These are phyloP conservation scores for Dendrolimus punctatus DNA, from an alignment of 1,140 invertebrate species.

Conservation along the genomic window DNA sequence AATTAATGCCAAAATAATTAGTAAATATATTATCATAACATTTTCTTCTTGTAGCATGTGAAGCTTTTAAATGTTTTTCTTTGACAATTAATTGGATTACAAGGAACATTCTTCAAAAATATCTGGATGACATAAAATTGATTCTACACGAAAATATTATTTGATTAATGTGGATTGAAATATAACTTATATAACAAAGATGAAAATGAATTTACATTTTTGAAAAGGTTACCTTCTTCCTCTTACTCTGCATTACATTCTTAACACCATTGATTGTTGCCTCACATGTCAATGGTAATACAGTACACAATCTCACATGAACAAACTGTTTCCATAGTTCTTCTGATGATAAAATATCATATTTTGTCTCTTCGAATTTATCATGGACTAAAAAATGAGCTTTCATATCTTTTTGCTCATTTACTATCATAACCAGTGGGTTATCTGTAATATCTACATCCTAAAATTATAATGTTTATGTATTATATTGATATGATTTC, in stretches of 20 bases:
- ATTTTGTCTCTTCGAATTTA: constrained; percentile 76
- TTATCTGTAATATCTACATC: constrained; percentile 85
- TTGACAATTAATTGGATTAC: too few relatives aligned
- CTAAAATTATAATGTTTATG: constrained; percentile 43
- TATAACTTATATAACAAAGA: too few relatives aligned
- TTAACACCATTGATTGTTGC: constrained; percentile 70
- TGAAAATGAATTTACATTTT: constrained; percentile 7
- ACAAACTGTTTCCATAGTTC: constrained; percentile 78
- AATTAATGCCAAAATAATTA: too few relatives aligned
- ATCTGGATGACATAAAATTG: too few relatives aligned
- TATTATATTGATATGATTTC: not conserved
- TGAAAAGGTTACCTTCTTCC: constrained; percentile 66
- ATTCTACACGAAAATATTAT: too few relatives aligned
- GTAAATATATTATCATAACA: too few relatives aligned
- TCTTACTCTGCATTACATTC: constrained; percentile 70
- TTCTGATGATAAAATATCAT: constrained; percentile 75
- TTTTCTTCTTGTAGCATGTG: too few relatives aligned
- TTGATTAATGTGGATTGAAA: too few relatives aligned
- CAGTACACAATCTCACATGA: constrained; percentile 74
- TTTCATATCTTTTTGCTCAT: constrained; percentile 72
- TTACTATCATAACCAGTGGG: constrained; percentile 78
- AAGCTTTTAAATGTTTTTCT: too few relatives aligned
- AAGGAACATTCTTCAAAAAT: too few relatives aligned
- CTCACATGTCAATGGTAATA: constrained; percentile 72
- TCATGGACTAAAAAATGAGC: constrained; percentile 81